Base-by-base conservation (phyloP, 2,113 vertebrate species). In the Coryphaenoides rupestris region DNA sequence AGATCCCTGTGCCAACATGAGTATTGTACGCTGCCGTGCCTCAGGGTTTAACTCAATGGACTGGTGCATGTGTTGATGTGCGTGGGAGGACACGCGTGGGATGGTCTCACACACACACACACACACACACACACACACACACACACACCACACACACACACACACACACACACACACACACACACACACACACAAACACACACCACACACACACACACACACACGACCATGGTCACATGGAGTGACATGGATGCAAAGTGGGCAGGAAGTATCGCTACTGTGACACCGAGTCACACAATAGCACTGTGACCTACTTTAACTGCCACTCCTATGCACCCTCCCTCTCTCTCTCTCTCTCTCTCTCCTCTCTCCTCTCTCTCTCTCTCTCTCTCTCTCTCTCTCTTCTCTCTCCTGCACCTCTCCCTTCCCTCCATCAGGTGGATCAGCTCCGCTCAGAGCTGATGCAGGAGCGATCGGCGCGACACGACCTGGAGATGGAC, bases 401-500 rank as follows among this genome's bases (percentile, higher is more conserved):
- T 10, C 28, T 10, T 33, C 28, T 33, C 28, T 33, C 40, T 19
- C 17, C 22, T 60, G 16, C 19, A 17, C 19, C 58, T 19, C n/a
- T 45, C 22, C 13, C 4, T 24, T 52, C 58, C 53, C 47, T 23
- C 23, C 60, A 61, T 63, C 73, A 98, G 96, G 87, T 95, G 16
- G 96, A 98, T 68, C 94, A 96, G 79, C 86, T 98, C 13, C 91
- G 95, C 2, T 87, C 92, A 0, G 96, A 98, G 70, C 90, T 98
- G 68, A 89, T 96, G 90, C 95, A 98, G 67, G 95, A 98, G 49
- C 92, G 95, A 0, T 90, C 94, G 0, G 85, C 81, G 1, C 87
- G 93, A 13, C 94, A 98, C 53, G 94, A 98, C 80, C 87, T 98
- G 73, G 95, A 98, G 80, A 96, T 96, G 54, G 95, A 98, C 78